Evolutionary conservation across 2,113 vertebrate species (phyloP).

Genomic region (Philantomba maxwellii): DNA sequence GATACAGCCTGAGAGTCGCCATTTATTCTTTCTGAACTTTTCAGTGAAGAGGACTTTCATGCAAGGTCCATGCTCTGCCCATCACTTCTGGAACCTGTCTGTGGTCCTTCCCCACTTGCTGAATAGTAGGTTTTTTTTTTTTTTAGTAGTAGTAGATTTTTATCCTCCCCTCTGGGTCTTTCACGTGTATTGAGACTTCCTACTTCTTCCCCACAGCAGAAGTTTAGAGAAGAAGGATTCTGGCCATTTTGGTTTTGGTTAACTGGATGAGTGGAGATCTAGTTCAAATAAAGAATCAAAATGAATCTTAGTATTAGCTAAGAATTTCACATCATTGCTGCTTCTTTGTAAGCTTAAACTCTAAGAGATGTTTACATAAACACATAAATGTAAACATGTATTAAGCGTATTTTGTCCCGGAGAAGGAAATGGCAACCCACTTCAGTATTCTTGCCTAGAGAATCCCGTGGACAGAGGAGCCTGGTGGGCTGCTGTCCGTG

Average conservation of each 20-base stretch:
- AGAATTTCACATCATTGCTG: not conserved
- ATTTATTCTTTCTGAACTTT: not conserved
- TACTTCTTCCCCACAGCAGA: not conserved
- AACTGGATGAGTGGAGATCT: not conserved
- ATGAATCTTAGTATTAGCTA: not conserved
- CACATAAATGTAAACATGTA: not conserved
- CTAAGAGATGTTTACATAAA: not conserved
- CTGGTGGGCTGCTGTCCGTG: no score
- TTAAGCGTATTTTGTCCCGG: not conserved
- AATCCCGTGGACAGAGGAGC: no score
- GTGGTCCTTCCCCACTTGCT: not conserved
- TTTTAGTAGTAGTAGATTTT: not conserved
- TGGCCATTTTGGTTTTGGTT: not conserved
- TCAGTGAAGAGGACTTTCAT: not conserved
- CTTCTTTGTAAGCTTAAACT: not conserved
- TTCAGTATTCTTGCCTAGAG: no score
- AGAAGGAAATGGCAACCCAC: no score
- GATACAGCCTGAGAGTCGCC: not conserved
- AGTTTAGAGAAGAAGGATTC: not conserved
- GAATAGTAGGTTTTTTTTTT: not conserved
- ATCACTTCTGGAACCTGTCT: not conserved
- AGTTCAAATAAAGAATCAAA: not conserved
- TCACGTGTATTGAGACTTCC: not conserved
- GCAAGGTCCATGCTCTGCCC: not conserved
- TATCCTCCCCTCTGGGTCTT: not conserved